Evolutionary conservation across 2,888 invertebrate species (phyloP).

Genomic region (Lithophane semibrunnea): DNA sequence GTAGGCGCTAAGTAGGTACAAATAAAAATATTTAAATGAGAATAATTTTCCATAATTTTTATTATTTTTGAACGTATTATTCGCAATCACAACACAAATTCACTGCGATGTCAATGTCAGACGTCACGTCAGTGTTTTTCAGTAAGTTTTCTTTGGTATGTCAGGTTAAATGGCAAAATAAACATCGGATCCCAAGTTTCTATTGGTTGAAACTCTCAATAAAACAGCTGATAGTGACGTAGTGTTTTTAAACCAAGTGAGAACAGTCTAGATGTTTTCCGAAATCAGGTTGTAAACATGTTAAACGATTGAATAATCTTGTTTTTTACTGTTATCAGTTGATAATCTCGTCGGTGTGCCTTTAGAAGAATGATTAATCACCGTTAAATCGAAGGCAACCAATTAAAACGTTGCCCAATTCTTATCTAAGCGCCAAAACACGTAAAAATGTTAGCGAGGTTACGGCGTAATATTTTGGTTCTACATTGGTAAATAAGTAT

Average conservation of each 20-base stretch:
- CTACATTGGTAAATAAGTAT: slow-evolving; percentile 67
- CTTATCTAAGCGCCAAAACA: slow-evolving; percentile 58
- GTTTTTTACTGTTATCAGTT: slow-evolving; percentile 43
- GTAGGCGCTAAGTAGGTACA: too few relatives aligned
- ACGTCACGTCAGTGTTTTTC: background rate
- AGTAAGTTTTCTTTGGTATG: slow-evolving; percentile 36
- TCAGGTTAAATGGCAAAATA: background rate
- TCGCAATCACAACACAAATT: slow-evolving; percentile 5
- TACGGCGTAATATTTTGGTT: slow-evolving; percentile 64
- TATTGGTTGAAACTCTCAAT: background rate
- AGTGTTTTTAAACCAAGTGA: background rate
- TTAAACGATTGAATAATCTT: slow-evolving; percentile 25
- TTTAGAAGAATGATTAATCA: slow-evolving; percentile 31
- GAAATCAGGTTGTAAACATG: slow-evolving; percentile 53
- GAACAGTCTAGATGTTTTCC: slow-evolving; percentile 21
- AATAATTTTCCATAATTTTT: background rate
- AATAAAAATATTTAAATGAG: too few relatives aligned
- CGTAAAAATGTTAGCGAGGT: slow-evolving; percentile 61
- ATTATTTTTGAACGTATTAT: slow-evolving; percentile 42
- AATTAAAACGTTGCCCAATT: slow-evolving; percentile 40
- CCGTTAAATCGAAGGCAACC: slow-evolving; percentile 13
- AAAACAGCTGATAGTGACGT: slow-evolving; percentile 44
- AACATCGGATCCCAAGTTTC: accelerated
- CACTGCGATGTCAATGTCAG: slow-evolving; percentile 25
- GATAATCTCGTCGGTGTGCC: slow-evolving; percentile 31